Evolutionary conservation across 2,797 vertebrate genomes (phyloP).

Genomic region (Chelmon rostratus): DNA sequence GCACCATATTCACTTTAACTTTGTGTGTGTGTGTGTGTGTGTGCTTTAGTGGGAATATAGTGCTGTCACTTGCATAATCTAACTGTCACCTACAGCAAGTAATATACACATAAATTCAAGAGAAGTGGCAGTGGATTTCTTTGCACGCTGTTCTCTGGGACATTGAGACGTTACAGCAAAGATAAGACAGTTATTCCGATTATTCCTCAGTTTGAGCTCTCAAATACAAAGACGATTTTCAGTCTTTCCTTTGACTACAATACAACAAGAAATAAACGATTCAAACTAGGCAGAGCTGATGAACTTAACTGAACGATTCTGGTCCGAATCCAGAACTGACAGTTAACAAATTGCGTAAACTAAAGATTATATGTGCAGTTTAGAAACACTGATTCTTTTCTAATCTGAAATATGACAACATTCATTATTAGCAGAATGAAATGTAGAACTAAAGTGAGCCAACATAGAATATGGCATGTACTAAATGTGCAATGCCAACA

Average conservation of each 20-base stretch:
- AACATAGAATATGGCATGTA: background rate
- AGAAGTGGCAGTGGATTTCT: background rate
- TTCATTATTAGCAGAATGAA: too few species aligned
- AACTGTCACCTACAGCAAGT: background rate
- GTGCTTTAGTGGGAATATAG: background rate
- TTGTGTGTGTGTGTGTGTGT: too few species aligned
- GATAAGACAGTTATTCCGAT: background rate
- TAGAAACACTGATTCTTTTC: background rate
- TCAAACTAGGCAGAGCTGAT: background rate
- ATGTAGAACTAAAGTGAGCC: background rate
- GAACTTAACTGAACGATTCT: too few species aligned
- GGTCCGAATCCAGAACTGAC: background rate
- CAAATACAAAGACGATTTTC: background rate
- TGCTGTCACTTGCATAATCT: background rate
- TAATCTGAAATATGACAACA: background rate
- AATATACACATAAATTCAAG: background rate
- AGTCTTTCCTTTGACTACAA: background rate
- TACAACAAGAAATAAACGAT: background rate
- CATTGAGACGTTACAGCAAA: background rate
- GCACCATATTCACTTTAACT: background rate
- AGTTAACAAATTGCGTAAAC: background rate
- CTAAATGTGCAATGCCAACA: background rate
- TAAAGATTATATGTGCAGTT: background rate
- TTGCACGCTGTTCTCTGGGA: background rate
- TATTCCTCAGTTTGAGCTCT: constrained; percentile 2